Base-by-base conservation (phyloP, 2,888 invertebrate genomes). In the Cistogaster globosa region DNA sequence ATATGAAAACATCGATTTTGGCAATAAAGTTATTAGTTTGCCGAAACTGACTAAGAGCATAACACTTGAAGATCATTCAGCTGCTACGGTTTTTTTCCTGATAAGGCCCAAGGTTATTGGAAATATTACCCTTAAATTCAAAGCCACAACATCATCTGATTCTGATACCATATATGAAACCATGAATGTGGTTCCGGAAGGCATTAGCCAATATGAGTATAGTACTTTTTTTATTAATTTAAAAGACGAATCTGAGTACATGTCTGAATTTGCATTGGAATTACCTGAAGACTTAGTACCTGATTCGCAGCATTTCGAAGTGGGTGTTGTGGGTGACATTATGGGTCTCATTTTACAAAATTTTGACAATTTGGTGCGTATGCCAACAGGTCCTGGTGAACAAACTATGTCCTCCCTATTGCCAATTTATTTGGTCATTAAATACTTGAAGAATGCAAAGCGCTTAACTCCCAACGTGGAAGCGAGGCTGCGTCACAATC, bases 1-100 rank as follows among this genome's bases (percentile, higher is more conserved):
- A 68, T 91, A 97, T 36, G 99, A 99, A 93, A 96, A 97, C 45
- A 94, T 98, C 63, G 96, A 97, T 0, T 94, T 97, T 67, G 96
- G 98, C 60, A 95, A 97, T 45, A 96, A 97, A 16, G 95, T 98
- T 7, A 97, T 96, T 91, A 98, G 97, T 91, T 97, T 98, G 89
- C 94, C 97, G 91, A 95, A 95, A 53, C 95, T 95, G 72, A 96
- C 96, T 20, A 95, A 95, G 88, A 94, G 93, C 51, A 91, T 97
- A 12, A 93, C 93, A 1, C 94, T 97, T 0, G 94, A 94, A 20
- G 95, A 96, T 14, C 96, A 96, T 77, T 93, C 94, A 0, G 96
- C 95, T 26, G 94, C 95, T 71, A 95, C 96, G 0, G 96, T 97
- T 0, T 96, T 97, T 78, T 97, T 99, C 92, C 95, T 97, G 92